phyloP scores from a whole-genome alignment of 1,140 invertebrate genomes.

The Periplaneta americana region DNA sequence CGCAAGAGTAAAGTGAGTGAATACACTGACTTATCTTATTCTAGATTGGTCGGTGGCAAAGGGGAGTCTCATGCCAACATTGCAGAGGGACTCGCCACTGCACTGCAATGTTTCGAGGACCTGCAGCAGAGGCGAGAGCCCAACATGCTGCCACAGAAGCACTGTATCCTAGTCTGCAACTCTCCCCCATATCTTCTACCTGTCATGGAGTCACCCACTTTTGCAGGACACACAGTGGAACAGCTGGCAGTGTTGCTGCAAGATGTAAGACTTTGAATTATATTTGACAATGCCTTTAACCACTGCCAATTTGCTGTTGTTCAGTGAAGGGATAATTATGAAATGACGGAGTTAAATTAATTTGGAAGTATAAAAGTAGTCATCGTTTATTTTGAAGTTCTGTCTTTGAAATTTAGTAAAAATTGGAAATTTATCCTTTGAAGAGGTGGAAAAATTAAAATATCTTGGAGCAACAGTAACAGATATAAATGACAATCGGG shows the following conservation, averaged over 20 bases:
- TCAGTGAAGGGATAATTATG: too few relatives aligned
- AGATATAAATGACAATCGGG: too few relatives aligned
- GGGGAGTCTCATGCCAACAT: constrained; percentile 85
- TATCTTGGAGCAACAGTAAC: too few relatives aligned
- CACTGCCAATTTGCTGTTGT: not conserved
- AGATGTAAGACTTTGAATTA: constrained; percentile 46
- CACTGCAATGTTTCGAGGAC: constrained; percentile 83
- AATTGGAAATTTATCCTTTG: not conserved
- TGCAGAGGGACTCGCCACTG: constrained; percentile 84
- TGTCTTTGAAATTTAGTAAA: not conserved
- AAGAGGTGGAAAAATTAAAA: too few relatives aligned
- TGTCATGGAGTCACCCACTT: constrained; percentile 70
- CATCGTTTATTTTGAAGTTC: too few relatives aligned
- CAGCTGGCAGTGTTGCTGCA: constrained; percentile 66
- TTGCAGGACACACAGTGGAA: constrained; percentile 65
- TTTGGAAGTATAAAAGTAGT: too few relatives aligned
- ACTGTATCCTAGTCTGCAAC: constrained; percentile 87
- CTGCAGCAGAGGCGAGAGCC: constrained; percentile 61
- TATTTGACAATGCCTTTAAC: not conserved
- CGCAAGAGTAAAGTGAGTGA: too few relatives aligned
- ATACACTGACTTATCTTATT: constrained; percentile 17
- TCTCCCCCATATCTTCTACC: constrained; percentile 87
- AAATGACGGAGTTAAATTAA: too few relatives aligned
- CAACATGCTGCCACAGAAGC: constrained; percentile 51
- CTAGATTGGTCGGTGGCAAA: constrained; percentile 80